phyloP scores from a whole-genome alignment of 2,888 invertebrate genomes.

The Nomada goodeniana region DNA sequence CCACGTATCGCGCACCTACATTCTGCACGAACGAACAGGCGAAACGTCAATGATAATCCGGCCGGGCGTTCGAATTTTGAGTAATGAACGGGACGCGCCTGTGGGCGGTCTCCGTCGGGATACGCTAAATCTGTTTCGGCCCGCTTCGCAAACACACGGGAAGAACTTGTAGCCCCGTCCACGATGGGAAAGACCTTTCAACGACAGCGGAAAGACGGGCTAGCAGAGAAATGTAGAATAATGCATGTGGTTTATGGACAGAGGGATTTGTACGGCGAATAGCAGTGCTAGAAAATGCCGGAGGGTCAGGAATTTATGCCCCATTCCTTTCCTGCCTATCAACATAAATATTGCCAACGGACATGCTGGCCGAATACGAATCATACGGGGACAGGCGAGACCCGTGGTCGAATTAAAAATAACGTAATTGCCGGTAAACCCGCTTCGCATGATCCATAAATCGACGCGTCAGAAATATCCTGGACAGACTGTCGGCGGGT shows the following conservation, averaged over 20 bases:
- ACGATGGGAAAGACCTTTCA: too few species aligned
- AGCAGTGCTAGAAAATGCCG: slow-evolving; percentile 14
- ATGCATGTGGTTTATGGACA: slow-evolving; percentile 11
- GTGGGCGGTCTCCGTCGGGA: background rate
- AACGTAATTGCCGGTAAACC: slow-evolving; percentile 44
- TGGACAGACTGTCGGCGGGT: slow-evolving; percentile 30
- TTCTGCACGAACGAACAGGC: slow-evolving; percentile 42
- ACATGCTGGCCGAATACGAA: slow-evolving; percentile 38
- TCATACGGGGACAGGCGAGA: slow-evolving; percentile 49
- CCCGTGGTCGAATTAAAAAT: slow-evolving; percentile 61
- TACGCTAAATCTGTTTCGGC: background rate
- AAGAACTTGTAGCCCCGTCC: too few species aligned
- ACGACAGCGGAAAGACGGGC: background rate
- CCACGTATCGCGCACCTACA: slow-evolving; percentile 55
- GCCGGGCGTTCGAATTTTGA: slow-evolving; percentile 45
- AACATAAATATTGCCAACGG: slow-evolving; percentile 37
- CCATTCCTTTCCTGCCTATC: slow-evolving; percentile 34
- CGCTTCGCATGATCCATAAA: slow-evolving; percentile 38
- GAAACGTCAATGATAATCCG: slow-evolving; percentile 65
- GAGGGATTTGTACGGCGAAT: slow-evolving; percentile 20
- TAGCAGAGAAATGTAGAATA: background rate
- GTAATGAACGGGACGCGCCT: slow-evolving; percentile 40
- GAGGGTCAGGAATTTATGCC: slow-evolving; percentile 40
- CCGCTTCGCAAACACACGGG: background rate
- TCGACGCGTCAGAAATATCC: slow-evolving; percentile 49